Percentiles rank a stretch among this genome's conserved stretches.
These are phyloP conservation scores for Diplosoma virens DNA, from an alignment of 23 tunicate genomes.

Conservation along the genomic window DNA sequence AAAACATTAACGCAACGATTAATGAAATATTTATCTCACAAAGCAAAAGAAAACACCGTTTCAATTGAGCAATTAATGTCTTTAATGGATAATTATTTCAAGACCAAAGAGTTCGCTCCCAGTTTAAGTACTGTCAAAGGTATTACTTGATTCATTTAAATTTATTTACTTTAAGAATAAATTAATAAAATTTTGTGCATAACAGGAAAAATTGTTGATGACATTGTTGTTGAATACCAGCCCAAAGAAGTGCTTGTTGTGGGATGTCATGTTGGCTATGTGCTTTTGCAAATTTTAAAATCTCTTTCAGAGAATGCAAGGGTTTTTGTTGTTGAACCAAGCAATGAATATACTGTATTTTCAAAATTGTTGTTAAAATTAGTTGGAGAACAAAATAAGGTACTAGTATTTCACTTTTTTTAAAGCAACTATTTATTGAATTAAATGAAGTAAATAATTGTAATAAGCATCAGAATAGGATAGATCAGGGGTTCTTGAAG, in stretches of 20 bases:
- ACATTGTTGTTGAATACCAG: slow-evolving; percentile 31
- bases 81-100: slow-evolving; percentile 45
- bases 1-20: slow-evolving; percentile 33
- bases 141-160: background rate
- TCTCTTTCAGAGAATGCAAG: slow-evolving; percentile 29
- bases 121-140: slow-evolving; percentile 65
- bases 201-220: slow-evolving; percentile 59
- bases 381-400: background rate
- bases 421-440: too few relatives aligned
- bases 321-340: slow-evolving; percentile 35
- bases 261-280: slow-evolving; percentile 63
- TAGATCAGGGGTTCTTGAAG: too few relatives aligned
- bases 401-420: too few relatives aligned
- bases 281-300: slow-evolving; percentile 37
- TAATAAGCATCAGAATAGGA: too few relatives aligned
- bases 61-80: slow-evolving; percentile 4
- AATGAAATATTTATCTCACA: background rate
- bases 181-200: background rate
- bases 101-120: slow-evolving; percentile 71
- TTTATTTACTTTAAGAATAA: background rate
- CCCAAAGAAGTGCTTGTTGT: slow-evolving; percentile 45
- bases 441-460: too few relatives aligned
- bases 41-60: background rate
- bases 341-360: slow-evolving; percentile 23
- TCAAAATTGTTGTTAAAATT: slow-evolving; percentile 19